Percentiles rank a stretch among this genome's conserved stretches.
These are phyloP conservation scores for Platerodrilus igneus DNA, from an alignment of 2,888 invertebrate genomes.

Conservation along the genomic window DNA sequence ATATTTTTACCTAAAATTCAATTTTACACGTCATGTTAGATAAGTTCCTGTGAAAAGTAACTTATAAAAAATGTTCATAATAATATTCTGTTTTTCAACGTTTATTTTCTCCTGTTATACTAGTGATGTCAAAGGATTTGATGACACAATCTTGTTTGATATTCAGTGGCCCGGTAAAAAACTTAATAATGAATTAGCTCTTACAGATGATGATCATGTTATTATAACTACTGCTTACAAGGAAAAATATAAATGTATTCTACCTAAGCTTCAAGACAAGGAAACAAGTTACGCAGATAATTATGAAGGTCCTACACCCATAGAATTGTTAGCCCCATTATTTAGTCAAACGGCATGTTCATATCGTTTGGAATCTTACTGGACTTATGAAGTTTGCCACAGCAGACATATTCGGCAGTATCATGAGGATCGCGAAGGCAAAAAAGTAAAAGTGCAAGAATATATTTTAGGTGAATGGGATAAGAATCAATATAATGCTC, in stretches of 20 bases:
- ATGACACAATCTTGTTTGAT: constrained; percentile 75
- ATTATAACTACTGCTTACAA: constrained; percentile 69
- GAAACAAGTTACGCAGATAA: constrained; percentile 54
- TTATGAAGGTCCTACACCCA: constrained; percentile 67
- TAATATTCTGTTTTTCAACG: no score
- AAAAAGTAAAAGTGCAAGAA: constrained; percentile 77
- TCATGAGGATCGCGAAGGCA: constrained; percentile 90
- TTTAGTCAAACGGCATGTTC: constrained; percentile 79
- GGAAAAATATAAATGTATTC: constrained; percentile 77
- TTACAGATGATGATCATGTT: constrained; percentile 53
- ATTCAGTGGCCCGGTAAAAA: constrained; percentile 77
- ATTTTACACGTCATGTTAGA: no score
- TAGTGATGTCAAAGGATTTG: constrained; percentile 73
- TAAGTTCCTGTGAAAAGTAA: no score
- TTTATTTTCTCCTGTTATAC: no score
- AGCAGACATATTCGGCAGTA: constrained; percentile 88
- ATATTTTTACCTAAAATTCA: no score
- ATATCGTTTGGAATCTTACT: constrained; percentile 82
- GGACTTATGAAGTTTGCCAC: constrained; percentile 97
- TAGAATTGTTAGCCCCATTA: constrained; percentile 71
- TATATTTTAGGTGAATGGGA: constrained; percentile 80
- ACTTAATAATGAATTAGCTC: constrained; percentile 44
- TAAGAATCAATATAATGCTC: constrained; percentile 57
- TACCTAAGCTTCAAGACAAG: constrained; percentile 64
- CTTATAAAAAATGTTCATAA: no score